Evolutionary conservation across 2,888 invertebrate genomes (phyloP).

Genomic region (Heliconius ismenius): DNA sequence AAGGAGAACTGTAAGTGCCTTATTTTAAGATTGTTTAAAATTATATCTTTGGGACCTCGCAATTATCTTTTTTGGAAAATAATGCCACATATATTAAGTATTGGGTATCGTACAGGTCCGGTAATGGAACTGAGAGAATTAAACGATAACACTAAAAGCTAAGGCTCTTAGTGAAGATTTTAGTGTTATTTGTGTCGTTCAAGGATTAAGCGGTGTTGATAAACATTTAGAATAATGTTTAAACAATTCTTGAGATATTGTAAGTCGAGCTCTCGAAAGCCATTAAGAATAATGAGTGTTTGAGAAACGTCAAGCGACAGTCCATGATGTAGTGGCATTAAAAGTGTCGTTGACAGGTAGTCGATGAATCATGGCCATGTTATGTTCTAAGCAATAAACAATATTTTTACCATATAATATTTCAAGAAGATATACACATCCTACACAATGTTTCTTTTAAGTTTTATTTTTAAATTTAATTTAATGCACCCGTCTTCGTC

Average conservation of each 20-base stretch:
- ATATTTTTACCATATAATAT: slow-evolving; percentile 32
- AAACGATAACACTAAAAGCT: slow-evolving; percentile 52
- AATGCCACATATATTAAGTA: slow-evolving; percentile 29
- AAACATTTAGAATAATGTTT: slow-evolving; percentile 41
- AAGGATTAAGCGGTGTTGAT: slow-evolving; percentile 39
- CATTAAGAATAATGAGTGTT: slow-evolving; percentile 73
- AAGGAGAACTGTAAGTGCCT: slow-evolving; percentile 70
- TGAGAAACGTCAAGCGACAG: slow-evolving; percentile 67
- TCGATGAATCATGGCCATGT: slow-evolving; percentile 63
- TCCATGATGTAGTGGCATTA: slow-evolving; percentile 69
- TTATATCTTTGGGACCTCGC: slow-evolving; percentile 42
- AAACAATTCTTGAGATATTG: slow-evolving; percentile 43
- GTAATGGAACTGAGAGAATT: slow-evolving; percentile 44
- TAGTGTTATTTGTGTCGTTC: slow-evolving; percentile 34
- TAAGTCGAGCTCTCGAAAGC: slow-evolving; percentile 60
- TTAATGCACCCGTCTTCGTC: not conserved
- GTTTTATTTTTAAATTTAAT: slow-evolving; percentile 13
- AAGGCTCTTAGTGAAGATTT: slow-evolving; percentile 33
- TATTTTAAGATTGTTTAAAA: slow-evolving; percentile 63
- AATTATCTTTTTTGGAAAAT: slow-evolving; percentile 24
- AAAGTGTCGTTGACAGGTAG: slow-evolving; percentile 73
- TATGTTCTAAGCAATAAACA: slow-evolving; percentile 35
- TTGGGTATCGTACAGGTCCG: slow-evolving; percentile 47
- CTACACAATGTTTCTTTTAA: slow-evolving; percentile 16
- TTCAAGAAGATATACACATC: slow-evolving; percentile 31